Evolutionary conservation across 2,888 invertebrate species (phyloP).

Genomic region (Spilarctia lutea): DNA sequence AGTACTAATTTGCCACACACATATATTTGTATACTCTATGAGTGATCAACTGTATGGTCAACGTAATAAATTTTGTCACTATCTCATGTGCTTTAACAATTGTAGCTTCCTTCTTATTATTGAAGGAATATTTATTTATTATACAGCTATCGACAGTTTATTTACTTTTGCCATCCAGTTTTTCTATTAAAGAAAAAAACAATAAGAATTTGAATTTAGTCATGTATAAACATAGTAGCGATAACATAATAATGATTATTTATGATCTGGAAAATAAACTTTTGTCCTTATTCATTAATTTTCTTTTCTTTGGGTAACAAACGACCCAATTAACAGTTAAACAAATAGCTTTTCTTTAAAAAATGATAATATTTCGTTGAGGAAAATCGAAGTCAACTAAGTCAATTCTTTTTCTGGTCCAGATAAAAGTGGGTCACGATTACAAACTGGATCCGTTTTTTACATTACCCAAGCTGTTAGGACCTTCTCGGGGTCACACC

Average conservation of each 20-base stretch:
- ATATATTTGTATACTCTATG: too few relatives aligned
- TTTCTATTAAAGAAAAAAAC: background rate
- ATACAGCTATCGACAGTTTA: background rate
- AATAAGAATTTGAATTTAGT: background rate
- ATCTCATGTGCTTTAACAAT: background rate
- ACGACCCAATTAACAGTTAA: constrained; percentile 3
- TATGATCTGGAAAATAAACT: background rate
- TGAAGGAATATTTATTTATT: background rate
- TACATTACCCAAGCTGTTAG: constrained; percentile 22
- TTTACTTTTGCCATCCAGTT: background rate
- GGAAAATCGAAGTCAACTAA: constrained; percentile 25
- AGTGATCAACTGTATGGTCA: background rate
- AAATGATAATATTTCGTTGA: constrained; percentile 17
- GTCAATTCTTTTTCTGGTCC: constrained; percentile 24
- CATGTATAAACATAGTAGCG: background rate
- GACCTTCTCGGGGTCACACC: constrained; percentile 13
- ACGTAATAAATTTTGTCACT: background rate
- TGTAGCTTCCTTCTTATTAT: background rate
- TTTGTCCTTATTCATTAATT: background rate
- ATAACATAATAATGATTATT: background rate
- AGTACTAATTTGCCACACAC: too few relatives aligned
- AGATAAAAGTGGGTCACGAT: constrained; percentile 40
- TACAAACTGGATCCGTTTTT: constrained; percentile 35
- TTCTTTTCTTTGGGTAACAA: background rate
- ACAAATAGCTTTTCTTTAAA: constrained; percentile 13